These are phyloP conservation scores for Lasioglossum marginatum DNA, from an alignment of 2,888 invertebrate genomes.

Conservation along the genomic window DNA sequence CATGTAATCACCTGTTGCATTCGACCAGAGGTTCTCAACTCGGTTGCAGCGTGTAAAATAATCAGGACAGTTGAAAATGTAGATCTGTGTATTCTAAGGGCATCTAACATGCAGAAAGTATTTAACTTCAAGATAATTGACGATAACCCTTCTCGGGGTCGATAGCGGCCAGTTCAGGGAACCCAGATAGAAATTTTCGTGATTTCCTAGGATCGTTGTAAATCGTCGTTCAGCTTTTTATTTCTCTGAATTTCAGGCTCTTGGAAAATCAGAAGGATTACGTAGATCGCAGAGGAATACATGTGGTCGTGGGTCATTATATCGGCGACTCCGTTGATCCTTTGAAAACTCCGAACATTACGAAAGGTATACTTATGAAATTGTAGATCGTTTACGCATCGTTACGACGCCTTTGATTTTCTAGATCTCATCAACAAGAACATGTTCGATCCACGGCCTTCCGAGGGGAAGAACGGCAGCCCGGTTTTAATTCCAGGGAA, in stretches of 20 bases:
- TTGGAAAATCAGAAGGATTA: constrained; percentile 89
- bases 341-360: constrained; percentile 88
- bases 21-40: constrained; percentile 4
- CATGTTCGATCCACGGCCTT: constrained; percentile 90
- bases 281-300: constrained; percentile 90
- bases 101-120: background rate
- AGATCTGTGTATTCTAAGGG: background rate
- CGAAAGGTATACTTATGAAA: constrained; percentile 87
- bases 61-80: background rate
- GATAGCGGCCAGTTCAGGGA: background rate
- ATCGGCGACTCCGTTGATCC: constrained; percentile 89
- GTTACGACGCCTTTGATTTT: constrained; percentile 54
- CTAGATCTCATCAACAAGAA: constrained; percentile 91
- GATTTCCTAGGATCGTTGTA: background rate
- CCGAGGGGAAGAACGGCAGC: constrained; percentile 92
- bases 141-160: background rate
- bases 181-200: background rate
- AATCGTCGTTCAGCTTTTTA: background rate
- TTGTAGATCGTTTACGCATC: background rate
- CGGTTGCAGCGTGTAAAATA: background rate
- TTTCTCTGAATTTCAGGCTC: constrained; percentile 84
- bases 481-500: constrained; percentile 92
- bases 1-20: constrained; percentile 4
- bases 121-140: background rate
- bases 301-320: constrained; percentile 95